Evolutionary conservation across 2,888 invertebrate species (phyloP).

Genomic region (Hirtodrosophila histrioides): DNA sequence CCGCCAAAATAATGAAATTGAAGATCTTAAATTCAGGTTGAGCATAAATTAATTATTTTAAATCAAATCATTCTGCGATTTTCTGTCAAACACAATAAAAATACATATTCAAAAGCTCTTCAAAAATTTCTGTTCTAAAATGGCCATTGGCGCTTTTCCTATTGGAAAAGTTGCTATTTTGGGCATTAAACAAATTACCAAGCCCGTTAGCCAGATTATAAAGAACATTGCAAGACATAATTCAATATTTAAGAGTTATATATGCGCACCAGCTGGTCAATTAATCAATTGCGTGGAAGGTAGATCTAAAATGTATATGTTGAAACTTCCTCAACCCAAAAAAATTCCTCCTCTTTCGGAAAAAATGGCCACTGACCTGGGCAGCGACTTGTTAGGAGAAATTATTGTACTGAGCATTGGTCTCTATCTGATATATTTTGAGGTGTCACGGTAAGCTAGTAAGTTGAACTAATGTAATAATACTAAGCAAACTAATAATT

Average conservation of each 20-base stretch:
- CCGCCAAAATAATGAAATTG: conserved; percentile 41
- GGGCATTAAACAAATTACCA: conserved; percentile 37
- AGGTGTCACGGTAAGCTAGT: conserved; percentile 37
- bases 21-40: conserved; percentile 29
- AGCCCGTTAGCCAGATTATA: conserved; percentile 37
- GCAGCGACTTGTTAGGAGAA: conserved; percentile 51
- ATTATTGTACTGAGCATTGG: conserved; percentile 35
- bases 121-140: conserved; percentile 18
- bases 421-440: conserved; percentile 31
- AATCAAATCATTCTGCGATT: not conserved
- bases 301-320: conserved; percentile 46
- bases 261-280: conserved; percentile 58
- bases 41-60: not conserved
- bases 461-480: too few species aligned
- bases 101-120: not conserved
- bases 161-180: conserved; percentile 41
- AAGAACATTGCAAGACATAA: conserved; percentile 34
- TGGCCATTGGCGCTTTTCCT: conserved; percentile 50
- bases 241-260: conserved; percentile 25
- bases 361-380: conserved; percentile 37
- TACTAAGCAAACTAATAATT: not conserved
- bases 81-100: conserved; percentile 14
- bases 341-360: conserved; percentile 33
- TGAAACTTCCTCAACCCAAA: conserved; percentile 51
- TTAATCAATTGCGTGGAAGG: conserved; percentile 39